These are phyloP conservation scores for Saguinus imperator DNA, from an alignment of 2,113 vertebrate species.

Conservation along the genomic window DNA sequence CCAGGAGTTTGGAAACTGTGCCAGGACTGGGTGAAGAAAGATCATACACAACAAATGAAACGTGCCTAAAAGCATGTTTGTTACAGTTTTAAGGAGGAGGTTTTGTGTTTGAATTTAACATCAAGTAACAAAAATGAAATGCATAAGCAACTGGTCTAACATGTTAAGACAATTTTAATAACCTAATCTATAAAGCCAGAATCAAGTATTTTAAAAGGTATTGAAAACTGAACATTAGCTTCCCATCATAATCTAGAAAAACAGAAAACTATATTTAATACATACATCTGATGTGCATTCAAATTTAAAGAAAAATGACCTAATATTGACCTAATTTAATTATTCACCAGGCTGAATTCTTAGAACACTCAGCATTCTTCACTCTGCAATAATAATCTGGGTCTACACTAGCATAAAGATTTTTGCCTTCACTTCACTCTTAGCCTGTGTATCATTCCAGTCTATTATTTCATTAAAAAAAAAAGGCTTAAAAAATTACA, in stretches of 20 bases:
- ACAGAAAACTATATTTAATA: conserved; percentile 19
- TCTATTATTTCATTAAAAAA: not conserved
- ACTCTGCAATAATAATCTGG: not conserved
- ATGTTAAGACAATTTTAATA: not conserved
- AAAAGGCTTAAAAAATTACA: not conserved
- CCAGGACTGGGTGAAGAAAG: not conserved
- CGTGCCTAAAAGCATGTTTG: not conserved
- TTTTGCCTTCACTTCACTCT: not conserved
- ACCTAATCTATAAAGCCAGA: not conserved
- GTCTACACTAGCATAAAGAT: not conserved
- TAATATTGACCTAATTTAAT: conserved; percentile 7
- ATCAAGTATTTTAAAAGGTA: not conserved
- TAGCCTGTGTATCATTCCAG: not conserved
- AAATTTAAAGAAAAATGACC: not conserved
- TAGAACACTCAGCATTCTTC: not conserved
- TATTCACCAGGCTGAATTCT: conserved; percentile 48
- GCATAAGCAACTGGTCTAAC: not conserved
- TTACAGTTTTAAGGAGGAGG: not conserved
- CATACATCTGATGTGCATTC: not conserved
- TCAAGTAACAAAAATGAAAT: not conserved
- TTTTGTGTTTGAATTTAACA: not conserved
- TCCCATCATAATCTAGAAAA: not conserved
- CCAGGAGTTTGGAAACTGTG: not conserved
- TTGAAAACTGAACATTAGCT: not conserved
- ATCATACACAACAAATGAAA: not conserved